Evolutionary conservation across 2,797 vertebrate species (phyloP).

Genomic region (Crenichthys baileyi): DNA sequence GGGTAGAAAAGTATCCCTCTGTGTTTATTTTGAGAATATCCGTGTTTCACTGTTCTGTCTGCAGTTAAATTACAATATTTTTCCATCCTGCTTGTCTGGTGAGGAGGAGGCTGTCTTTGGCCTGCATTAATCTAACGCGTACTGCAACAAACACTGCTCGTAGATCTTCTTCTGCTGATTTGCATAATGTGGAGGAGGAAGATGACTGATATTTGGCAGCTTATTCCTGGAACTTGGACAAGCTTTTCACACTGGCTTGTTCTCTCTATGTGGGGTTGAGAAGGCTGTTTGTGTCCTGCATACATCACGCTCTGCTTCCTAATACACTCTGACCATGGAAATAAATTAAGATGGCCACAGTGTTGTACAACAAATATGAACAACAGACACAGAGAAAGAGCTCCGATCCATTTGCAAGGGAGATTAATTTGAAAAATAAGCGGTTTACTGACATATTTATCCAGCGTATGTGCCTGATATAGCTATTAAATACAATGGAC

Average conservation of each 20-base stretch:
- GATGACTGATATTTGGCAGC: conserved; percentile 63
- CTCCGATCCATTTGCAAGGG: conserved; percentile 8
- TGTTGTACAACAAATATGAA: conserved; percentile 26
- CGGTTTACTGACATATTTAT: conserved; percentile 57
- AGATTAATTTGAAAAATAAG: conserved; percentile 40
- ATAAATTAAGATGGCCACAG: conserved; percentile 28
- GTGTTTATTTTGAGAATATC: conserved; percentile 20
- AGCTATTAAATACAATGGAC: conserved; percentile 22
- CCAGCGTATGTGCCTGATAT: conserved; percentile 55
- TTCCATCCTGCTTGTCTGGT: conserved; percentile 33
- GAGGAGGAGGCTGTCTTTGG: conserved; percentile 57
- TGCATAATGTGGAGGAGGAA: conserved; percentile 57
- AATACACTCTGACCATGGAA: conserved; percentile 24
- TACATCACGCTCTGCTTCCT: conserved; percentile 37
- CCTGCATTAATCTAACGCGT: conserved; percentile 55
- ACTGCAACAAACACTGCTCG: conserved; percentile 44
- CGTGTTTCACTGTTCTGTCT: conserved; percentile 17
- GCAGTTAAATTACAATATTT: conserved; percentile 28
- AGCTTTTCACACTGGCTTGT: conserved; percentile 51
- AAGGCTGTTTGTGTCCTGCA: conserved; percentile 37
- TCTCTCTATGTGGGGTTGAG: conserved; percentile 48
- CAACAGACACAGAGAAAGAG: conserved; percentile 10
- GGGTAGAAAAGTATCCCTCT: background rate
- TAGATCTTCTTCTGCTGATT: conserved; percentile 55
- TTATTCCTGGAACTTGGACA: conserved; percentile 63